Evolutionary conservation across 1,140 invertebrate genomes (phyloP).

Genomic region (Lepidurus packardi): DNA sequence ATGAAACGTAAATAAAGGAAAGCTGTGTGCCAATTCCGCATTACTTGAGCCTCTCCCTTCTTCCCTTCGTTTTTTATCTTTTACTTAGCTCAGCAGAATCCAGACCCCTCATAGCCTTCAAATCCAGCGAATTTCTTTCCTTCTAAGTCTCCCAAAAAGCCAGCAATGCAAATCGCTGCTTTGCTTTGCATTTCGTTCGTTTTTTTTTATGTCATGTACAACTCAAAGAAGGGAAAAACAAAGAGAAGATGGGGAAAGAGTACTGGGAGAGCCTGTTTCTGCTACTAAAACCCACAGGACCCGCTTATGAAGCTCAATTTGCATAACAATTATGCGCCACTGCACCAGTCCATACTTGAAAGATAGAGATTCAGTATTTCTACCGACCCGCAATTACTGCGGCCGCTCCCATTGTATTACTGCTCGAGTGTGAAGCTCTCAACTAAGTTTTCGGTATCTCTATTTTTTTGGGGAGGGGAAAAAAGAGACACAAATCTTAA

Average conservation of each 20-base stretch:
- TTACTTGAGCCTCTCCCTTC: too few relatives aligned
- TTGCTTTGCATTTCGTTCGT: not conserved
- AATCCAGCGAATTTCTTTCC: not conserved
- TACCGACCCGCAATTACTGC: not conserved
- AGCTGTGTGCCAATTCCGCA: not conserved
- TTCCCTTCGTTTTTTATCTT: too few relatives aligned
- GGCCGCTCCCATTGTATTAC: not conserved
- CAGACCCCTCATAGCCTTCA: too few relatives aligned
- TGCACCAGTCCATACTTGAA: not conserved
- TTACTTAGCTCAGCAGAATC: too few relatives aligned
- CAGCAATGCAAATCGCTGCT: not conserved
- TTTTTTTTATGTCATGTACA: not conserved
- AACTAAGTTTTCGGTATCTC: not conserved
- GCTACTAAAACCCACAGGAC: not conserved
- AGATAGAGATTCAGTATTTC: not conserved
- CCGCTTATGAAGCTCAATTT: conserved; percentile 14
- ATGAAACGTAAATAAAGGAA: not conserved
- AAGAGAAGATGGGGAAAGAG: not conserved
- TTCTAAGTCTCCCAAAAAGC: not conserved
- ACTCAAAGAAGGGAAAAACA: not conserved
- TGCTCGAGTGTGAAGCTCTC: not conserved
- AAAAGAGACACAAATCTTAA: not conserved
- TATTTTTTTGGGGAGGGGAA: not conserved
- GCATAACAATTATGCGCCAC: conserved; percentile 8
- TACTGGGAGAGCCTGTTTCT: not conserved